These are phyloP conservation scores for Dyspetes luteomarginatus DNA, from an alignment of 2,888 invertebrate species.

Conservation along the genomic window DNA sequence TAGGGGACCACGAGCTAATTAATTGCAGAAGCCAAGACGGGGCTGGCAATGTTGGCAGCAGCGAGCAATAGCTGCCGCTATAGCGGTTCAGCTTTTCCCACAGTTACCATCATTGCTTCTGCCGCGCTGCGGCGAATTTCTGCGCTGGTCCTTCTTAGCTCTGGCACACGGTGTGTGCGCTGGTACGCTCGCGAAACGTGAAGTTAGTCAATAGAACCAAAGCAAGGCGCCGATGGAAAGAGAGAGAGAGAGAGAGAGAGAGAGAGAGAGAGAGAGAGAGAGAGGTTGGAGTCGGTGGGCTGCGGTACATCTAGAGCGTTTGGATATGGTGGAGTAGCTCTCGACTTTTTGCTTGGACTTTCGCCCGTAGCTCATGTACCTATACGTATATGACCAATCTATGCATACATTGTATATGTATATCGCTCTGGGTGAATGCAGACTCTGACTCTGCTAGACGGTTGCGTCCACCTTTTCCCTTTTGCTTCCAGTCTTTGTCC, in stretches of 20 bases:
- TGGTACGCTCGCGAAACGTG: slow-evolving; percentile 57
- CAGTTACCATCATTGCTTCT: slow-evolving; percentile 16
- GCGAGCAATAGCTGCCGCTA: slow-evolving; percentile 50
- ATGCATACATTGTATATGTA: slow-evolving; percentile 3
- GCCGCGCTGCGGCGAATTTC: slow-evolving; percentile 14
- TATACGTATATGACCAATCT: neutral
- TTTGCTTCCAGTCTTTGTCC: slow-evolving; percentile 7
- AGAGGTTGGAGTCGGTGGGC: slow-evolving; percentile 55
- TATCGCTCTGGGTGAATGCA: slow-evolving; percentile 2
- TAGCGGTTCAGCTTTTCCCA: slow-evolving; percentile 46
- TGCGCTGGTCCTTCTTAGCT: slow-evolving; percentile 44
- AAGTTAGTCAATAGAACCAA: slow-evolving; percentile 76
- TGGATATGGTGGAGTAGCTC: slow-evolving; percentile 65
- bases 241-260: neutral
- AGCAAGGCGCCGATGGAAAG: no score
- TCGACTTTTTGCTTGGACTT: slow-evolving; percentile 77
- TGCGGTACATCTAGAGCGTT: slow-evolving; percentile 22
- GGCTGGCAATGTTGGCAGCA: slow-evolving; percentile 60
- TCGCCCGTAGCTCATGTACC: slow-evolving; percentile 29
- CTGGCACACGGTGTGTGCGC: slow-evolving; percentile 30
- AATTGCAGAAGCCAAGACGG: slow-evolving; percentile 76
- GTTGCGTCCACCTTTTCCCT: slow-evolving; percentile 57
- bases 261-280: slow-evolving; percentile 12
- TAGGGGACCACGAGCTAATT: slow-evolving; percentile 75
- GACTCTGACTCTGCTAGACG: neutral